These are phyloP conservation scores for Uropetala carovei DNA, from an alignment of 2,888 invertebrate species.

Conservation along the genomic window DNA sequence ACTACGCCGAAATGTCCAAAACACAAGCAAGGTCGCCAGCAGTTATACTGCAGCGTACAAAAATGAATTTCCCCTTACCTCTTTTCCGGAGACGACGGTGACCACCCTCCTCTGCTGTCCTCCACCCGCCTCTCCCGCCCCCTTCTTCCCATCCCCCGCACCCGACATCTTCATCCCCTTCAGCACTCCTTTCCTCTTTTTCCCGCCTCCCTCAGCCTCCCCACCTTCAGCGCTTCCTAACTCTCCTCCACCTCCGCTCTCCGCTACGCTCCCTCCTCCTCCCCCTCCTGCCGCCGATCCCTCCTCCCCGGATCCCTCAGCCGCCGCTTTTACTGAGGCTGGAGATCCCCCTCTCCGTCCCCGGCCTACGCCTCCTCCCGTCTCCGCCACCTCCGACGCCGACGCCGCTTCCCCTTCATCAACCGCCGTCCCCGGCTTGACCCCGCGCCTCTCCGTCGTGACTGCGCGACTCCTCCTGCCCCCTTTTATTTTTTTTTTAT, in stretches of 20 bases:
- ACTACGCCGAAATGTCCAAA: too few species aligned
- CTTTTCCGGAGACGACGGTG: constrained; percentile 64
- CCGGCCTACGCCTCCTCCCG: background rate
- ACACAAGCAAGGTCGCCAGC: too few species aligned
- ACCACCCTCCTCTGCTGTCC: constrained; percentile 46
- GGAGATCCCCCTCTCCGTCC: background rate
- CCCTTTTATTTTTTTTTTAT: too few species aligned
- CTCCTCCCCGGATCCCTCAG: background rate
- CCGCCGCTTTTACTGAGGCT: background rate
- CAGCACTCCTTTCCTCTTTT: constrained; percentile 36
- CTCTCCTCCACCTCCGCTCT: background rate
- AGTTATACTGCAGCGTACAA: too few species aligned
- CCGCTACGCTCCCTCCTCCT: constrained; percentile 5
- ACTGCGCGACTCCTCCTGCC: background rate
- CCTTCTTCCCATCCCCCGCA: constrained; percentile 2
- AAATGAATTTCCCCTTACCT: constrained; percentile 33
- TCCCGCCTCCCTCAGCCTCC: background rate
- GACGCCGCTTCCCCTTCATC: background rate
- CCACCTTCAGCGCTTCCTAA: background rate
- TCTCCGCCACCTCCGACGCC: constrained; percentile 11
- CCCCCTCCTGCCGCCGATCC: background rate
- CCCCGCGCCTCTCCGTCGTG: constrained; percentile 29
- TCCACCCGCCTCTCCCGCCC: background rate
- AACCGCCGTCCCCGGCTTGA: background rate
- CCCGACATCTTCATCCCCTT: constrained; percentile 38